These are phyloP conservation scores for Callaeas wilsoni DNA, from an alignment of 2,113 vertebrate genomes.

Conservation along the genomic window DNA sequence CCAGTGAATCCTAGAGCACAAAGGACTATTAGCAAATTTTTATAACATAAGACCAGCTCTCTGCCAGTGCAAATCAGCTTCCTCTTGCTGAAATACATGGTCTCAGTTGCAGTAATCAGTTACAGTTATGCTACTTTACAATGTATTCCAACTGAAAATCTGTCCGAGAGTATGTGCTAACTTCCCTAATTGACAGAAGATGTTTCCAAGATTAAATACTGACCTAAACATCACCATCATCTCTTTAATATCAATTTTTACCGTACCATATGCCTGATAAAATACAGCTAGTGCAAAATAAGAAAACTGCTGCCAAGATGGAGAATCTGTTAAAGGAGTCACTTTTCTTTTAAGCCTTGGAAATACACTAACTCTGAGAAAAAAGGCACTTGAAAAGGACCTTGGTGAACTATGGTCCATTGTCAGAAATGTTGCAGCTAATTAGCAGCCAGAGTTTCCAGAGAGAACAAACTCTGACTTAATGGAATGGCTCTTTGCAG, in stretches of 20 bases:
- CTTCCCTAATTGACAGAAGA: neutral
- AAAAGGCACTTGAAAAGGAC: neutral
- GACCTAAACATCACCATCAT: neutral
- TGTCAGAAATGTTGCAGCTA: slow-evolving; percentile 15
- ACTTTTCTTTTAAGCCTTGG: neutral
- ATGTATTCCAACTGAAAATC: neutral
- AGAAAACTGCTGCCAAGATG: neutral
- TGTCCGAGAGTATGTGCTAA: neutral
- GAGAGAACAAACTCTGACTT: neutral
- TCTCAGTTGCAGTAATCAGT: neutral
- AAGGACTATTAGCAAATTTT: neutral
- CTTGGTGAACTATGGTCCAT: neutral
- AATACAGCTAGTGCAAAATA: neutral
- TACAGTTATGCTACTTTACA: neutral
- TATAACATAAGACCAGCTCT: neutral
- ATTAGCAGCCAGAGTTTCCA: slow-evolving; percentile 38
- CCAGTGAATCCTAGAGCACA: neutral
- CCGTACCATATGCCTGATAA: neutral
- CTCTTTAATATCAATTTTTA: neutral
- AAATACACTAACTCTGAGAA: neutral
- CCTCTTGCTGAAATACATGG: neutral
- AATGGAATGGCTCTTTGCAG: slow-evolving; percentile 2
- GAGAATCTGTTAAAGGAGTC: neutral
- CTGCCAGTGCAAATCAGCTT: neutral
- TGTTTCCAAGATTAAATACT: neutral